phyloP scores from a whole-genome alignment of 2,888 invertebrate species.

The Heliconius hortense region DNA sequence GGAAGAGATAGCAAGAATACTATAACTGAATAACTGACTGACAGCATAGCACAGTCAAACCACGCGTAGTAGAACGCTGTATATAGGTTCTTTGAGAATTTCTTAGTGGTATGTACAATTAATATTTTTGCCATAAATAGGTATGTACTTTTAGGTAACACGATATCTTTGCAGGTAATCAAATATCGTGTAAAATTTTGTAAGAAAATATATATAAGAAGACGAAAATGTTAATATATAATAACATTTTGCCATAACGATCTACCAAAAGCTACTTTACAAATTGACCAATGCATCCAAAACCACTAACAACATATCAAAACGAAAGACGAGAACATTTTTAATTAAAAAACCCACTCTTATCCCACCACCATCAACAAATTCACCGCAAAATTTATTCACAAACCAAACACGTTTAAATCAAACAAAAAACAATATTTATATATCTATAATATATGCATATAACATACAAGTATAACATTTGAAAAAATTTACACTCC shows the following conservation, averaged over 20 bases:
- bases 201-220: no score
- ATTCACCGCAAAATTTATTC: slow-evolving; percentile 28
- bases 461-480: neutral
- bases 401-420: slow-evolving; percentile 16
- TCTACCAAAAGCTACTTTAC: neutral
- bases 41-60: no score
- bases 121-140: neutral
- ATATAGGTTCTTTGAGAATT: neutral
- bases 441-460: slow-evolving; percentile 1
- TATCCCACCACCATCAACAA: slow-evolving; percentile 14
- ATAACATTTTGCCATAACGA: no score
- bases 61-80: no score
- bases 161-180: neutral
- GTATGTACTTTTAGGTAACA: neutral
- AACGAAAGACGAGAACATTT: neutral
- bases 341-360: slow-evolving; percentile 18
- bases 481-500: slow-evolving; percentile 14
- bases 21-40: neutral
- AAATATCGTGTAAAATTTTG: no score
- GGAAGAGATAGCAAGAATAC: no score
- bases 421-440: slow-evolving; percentile 19
- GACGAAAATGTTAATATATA: neutral
- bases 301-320: neutral
- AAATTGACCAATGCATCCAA: neutral
- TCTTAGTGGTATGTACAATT: neutral